phyloP scores from a whole-genome alignment of 2,888 invertebrate genomes.

The Marronus borbonicus region DNA sequence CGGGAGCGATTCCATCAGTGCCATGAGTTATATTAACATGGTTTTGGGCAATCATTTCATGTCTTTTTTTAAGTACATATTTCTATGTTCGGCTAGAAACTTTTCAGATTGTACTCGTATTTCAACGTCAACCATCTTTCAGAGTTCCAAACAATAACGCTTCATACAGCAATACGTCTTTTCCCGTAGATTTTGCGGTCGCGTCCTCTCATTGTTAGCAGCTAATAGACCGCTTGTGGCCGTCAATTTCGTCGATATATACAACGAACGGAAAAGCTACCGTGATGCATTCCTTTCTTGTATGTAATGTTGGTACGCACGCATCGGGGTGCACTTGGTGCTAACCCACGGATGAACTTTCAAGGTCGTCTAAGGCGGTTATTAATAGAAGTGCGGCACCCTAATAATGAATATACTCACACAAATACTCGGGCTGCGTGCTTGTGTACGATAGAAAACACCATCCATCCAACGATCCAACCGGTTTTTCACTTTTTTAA shows the following conservation, averaged over 20 bases:
- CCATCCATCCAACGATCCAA: conserved; percentile 22
- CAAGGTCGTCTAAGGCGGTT: conserved; percentile 57
- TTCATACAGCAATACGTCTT: neutral
- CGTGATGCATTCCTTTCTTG: conserved; percentile 19
- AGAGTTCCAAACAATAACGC: neutral
- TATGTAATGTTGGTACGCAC: neutral
- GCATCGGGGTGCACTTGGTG: conserved; percentile 51
- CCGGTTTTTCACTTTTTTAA: conserved; percentile 51
- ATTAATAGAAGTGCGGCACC: conserved; percentile 56
- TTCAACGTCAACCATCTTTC: neutral
- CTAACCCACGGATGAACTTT: conserved; percentile 57
- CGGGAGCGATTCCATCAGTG: too few species aligned
- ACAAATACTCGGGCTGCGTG: neutral
- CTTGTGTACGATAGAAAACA: neutral
- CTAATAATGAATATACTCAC: conserved; percentile 53
- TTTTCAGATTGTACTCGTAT: neutral
- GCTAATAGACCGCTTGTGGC: neutral
- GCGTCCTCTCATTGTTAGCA: neutral
- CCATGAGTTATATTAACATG: neutral
- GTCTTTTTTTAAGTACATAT: neutral
- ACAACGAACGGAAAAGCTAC: conserved; percentile 5
- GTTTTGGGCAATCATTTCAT: neutral
- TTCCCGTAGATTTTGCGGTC: neutral
- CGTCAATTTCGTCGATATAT: neutral
- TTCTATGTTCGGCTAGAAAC: too few species aligned